phyloP scores from a whole-genome alignment of 2,113 vertebrate genomes.

The Heterotilapia buettikoferi region DNA sequence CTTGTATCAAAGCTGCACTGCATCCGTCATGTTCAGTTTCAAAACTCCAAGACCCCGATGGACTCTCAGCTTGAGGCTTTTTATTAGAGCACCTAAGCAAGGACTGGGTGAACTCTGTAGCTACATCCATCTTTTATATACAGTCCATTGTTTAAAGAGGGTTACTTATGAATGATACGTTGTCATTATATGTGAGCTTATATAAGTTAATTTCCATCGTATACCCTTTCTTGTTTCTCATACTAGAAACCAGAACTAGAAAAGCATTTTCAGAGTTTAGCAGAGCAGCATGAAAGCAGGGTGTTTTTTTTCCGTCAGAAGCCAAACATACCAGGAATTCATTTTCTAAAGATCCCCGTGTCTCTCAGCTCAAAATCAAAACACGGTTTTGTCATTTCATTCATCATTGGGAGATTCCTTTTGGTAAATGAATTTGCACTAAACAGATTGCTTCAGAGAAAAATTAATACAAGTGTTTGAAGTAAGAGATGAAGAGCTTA shows the following conservation, averaged over 20 bases:
- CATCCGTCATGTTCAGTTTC: neutral
- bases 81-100: neutral
- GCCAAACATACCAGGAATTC: neutral
- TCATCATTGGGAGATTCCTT: neutral
- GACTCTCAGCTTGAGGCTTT: neutral
- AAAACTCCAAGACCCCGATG: neutral
- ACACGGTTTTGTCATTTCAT: neutral
- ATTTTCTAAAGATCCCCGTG: neutral
- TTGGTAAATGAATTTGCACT: neutral
- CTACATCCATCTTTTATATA: neutral
- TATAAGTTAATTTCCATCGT: neutral
- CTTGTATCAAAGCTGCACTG: neutral
- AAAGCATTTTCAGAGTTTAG: neutral
- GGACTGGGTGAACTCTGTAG: neutral
- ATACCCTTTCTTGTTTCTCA: neutral
- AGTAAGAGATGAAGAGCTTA: neutral
- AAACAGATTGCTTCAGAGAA: neutral
- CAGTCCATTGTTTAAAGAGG: neutral
- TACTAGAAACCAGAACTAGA: neutral
- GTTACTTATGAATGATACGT: neutral
- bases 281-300: neutral
- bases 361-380: neutral
- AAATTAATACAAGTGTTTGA: slow-evolving; percentile 2
- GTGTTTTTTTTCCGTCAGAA: neutral
- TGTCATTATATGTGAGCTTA: neutral